Conservation (phyloP, 2,888 invertebrate species). For the Aporophyla lueneburgensis region DNA sequence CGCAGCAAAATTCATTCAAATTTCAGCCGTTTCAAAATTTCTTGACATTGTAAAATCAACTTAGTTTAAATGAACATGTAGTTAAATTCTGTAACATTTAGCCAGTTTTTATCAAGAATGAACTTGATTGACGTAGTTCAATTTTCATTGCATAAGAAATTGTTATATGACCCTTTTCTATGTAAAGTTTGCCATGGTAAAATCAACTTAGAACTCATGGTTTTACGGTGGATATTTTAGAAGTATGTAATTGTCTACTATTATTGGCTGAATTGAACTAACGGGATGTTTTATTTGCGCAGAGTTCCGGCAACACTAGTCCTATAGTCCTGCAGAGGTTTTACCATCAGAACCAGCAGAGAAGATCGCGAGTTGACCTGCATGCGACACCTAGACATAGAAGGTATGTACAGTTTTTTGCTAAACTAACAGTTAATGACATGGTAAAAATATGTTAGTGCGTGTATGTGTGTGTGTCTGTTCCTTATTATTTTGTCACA, state of each 20-base stretch:
- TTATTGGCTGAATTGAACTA: constrained; percentile 1
- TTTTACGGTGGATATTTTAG: neutral
- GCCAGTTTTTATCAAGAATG: neutral
- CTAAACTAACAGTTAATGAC: neutral
- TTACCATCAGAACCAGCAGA: constrained; percentile 94
- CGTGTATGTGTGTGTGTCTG: neutral
- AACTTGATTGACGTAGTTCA: constrained; percentile 1
- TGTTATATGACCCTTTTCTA: constrained; percentile 1
- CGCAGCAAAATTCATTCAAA: too few relatives aligned
- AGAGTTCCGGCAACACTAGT: constrained; percentile 93
- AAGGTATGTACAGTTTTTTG: constrained; percentile 74
- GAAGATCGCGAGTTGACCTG: constrained; percentile 89
- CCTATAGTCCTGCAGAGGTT: constrained; percentile 95
- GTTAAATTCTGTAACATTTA: constrained; percentile 6
- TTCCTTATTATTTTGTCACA: neutral
- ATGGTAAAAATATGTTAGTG: neutral
- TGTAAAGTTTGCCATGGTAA: neutral
- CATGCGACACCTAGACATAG: constrained; percentile 88
- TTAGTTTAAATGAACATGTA: neutral
- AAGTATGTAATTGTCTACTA: neutral
- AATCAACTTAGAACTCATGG: neutral
- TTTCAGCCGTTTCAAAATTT: neutral
- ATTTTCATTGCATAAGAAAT: constrained; percentile 6
- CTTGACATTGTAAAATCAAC: constrained; percentile 2
- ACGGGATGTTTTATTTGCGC: constrained; percentile 43